These are phyloP conservation scores for Plecturocebus donacophilus DNA, from an alignment of 2,113 vertebrate genomes.

Conservation along the genomic window DNA sequence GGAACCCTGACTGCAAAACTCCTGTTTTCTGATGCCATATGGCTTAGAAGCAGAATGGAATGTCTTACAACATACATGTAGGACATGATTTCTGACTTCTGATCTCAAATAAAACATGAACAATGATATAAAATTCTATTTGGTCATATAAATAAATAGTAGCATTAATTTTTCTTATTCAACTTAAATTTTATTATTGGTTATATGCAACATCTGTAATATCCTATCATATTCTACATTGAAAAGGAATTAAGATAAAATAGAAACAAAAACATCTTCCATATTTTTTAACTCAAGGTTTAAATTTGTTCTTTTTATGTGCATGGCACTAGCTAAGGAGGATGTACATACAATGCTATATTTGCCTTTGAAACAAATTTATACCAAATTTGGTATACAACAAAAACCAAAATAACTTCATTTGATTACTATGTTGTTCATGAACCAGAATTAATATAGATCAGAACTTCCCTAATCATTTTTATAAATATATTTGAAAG, in stretches of 20 bases:
- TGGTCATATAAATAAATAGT: neutral
- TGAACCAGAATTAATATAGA: constrained; percentile 18
- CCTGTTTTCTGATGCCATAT: neutral
- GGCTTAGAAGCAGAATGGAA: neutral
- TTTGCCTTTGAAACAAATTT: neutral
- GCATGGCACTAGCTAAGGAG: neutral
- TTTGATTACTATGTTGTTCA: constrained; percentile 38
- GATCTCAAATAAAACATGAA: neutral
- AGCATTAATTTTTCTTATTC: constrained; percentile 48
- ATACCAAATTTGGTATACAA: neutral
- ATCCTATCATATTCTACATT: neutral
- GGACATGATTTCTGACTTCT: neutral
- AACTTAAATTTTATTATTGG: neutral
- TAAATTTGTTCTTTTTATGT: neutral
- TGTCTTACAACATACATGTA: neutral
- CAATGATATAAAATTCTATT: neutral
- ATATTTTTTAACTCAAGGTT: neutral
- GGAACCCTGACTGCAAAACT: neutral
- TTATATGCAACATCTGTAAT: constrained; percentile 27
- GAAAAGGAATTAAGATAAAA: constrained; percentile 24
- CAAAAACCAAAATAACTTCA: constrained; percentile 27
- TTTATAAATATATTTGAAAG: constrained; percentile 46
- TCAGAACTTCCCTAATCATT: neutral
- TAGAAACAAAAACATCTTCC: neutral
- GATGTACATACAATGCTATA: neutral